Base-by-base conservation (phyloP, 2,888 invertebrate genomes). In the Heliconius charithonia region DNA sequence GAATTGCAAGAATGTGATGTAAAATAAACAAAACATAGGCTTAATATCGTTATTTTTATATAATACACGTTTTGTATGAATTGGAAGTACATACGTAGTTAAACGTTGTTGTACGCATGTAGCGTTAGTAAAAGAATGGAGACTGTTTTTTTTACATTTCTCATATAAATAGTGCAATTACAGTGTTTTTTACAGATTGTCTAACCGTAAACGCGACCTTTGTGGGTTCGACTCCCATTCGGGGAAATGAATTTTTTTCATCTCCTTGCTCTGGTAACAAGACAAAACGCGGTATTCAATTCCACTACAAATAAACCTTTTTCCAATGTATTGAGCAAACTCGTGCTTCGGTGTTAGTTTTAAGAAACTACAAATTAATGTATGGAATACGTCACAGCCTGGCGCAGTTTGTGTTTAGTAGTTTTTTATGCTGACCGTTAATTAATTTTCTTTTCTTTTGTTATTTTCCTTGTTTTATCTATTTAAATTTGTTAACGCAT, bases 1-100 rank as follows among this genome's bases (percentile, higher is more conserved):
- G 70, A 45, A 62, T 80, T 80, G 65, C 73, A 79, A 80, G 70
- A 69, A 80, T 80, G 80, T 78, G 78, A 80, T 80, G 73, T 74
- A 56, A 79, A 66, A 73, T 78, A 80, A 72, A 75, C 75, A 72
- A 41, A 73, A 41, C 27, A 74, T 77, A 73, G 67, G 73, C 73
- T 73, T 73, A 77, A 77, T n/a, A 22, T 59, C 66, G 19, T 74
- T 63, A 63, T 74, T 72, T 72, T 72, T 72, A 72, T 72, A 72
- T n/a, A 59, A 72, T 72, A 72, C 32, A 72, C 7, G 16, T 74
- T 65, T 74, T 74, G 22, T 65, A 65, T 72, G 59, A 74, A 65
- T 65, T 41, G 27, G 65, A 45, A 65, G 22, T 65, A 41, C 37
- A 59, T 9, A 73, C 16, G 59, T 59, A 22, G n/a, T 32, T 7